Evolutionary conservation across 2,113 vertebrate genomes (phyloP).

Genomic region (Hyaena hyaena): DNA sequence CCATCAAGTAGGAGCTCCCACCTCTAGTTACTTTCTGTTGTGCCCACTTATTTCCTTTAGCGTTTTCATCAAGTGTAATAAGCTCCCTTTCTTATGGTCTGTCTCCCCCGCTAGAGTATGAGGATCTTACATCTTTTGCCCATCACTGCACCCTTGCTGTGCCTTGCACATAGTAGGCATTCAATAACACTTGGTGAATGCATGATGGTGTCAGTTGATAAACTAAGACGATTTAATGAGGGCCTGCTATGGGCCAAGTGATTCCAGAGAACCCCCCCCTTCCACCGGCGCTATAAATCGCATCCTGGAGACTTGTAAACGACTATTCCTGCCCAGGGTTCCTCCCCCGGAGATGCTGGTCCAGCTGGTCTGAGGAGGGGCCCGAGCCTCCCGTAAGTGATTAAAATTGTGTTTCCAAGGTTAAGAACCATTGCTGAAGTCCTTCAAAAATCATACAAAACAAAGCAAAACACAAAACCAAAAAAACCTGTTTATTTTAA

Average conservation of each 20-base stretch:
- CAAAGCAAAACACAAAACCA: not conserved
- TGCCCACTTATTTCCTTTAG: not conserved
- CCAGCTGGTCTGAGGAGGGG: not conserved
- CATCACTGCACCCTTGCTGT: not conserved
- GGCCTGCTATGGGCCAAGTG: not conserved
- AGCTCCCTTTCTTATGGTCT: not conserved
- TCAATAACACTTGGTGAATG: not conserved
- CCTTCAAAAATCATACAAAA: not conserved
- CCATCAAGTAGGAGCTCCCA: not conserved
- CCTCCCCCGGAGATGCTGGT: not conserved
- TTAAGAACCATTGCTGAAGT: not conserved
- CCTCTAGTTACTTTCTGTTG: not conserved
- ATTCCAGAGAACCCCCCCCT: not conserved
- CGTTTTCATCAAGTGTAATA: not conserved
- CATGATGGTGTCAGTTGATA: not conserved
- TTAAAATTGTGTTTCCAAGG: not conserved
- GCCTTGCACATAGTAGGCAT: not conserved
- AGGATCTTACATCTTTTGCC: not conserved
- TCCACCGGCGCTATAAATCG: rapidly evolving
- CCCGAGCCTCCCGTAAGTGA: not conserved
- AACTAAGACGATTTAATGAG: not conserved
- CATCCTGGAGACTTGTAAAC: not conserved
- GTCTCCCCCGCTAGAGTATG: not conserved
- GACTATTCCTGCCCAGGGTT: not conserved
- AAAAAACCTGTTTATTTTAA: not conserved